These are phyloP conservation scores for Hirtodrosophila trivittata DNA, from an alignment of 2,888 invertebrate genomes.

Conservation along the genomic window DNA sequence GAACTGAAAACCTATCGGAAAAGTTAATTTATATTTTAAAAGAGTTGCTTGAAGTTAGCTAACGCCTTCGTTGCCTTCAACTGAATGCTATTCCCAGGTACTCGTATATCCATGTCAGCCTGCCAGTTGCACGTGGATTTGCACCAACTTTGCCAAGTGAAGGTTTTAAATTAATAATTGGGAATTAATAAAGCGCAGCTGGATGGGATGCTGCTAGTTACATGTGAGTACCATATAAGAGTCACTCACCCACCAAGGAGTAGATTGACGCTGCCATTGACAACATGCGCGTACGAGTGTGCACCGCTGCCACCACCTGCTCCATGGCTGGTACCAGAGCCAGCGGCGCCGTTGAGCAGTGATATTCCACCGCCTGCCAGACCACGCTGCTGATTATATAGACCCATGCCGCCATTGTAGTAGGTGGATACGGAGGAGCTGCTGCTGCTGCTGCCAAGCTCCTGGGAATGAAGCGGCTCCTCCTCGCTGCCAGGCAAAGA, in stretches of 20 bases:
- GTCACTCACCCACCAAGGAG: conserved; percentile 90
- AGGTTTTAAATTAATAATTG: conserved; percentile 37
- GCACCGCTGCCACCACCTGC: conserved; percentile 52
- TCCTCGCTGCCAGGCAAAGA: conserved; percentile 19
- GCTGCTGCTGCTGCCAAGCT: conserved; percentile 7
- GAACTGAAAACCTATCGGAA: background rate
- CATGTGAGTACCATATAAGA: background rate
- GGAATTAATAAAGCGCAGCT: conserved; percentile 35
- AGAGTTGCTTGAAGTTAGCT: no score
- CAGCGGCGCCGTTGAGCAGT: conserved; percentile 57
- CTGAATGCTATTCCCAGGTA: conserved; percentile 3
- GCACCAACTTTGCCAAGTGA: conserved; percentile 21
- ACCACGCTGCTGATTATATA: conserved; percentile 80
- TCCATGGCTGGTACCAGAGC: conserved; percentile 46
- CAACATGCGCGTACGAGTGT: conserved; percentile 76
- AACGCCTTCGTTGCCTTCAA: no score
- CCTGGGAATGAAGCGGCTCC: background rate
- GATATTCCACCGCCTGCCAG: conserved; percentile 60
- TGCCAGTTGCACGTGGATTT: background rate
- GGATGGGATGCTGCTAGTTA: background rate
- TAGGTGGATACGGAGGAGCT: conserved; percentile 64
- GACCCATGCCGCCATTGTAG: conserved; percentile 82
- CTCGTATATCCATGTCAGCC: background rate
- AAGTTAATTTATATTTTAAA: conserved; percentile 17
- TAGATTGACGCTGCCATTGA: conserved; percentile 88